A percentile compares a stretch with the other conserved stretches of the same genome.
Evolutionary conservation across 2,888 invertebrate species (phyloP).

Genomic region (Biston betularia): DNA sequence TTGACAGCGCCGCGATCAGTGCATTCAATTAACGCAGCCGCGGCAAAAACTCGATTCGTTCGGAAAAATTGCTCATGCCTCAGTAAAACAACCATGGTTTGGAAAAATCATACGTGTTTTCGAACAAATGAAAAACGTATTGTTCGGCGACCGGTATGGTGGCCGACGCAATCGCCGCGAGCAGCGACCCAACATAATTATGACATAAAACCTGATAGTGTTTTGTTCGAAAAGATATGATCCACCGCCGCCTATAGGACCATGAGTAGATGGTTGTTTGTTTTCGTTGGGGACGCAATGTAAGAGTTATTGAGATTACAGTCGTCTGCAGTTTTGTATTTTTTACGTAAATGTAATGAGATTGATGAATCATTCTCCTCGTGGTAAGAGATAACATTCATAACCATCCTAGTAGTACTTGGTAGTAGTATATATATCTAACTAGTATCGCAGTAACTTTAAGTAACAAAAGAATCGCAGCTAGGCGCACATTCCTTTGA

Average conservation of each 20-base stretch:
- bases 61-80: slow-evolving; percentile 19
- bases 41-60: slow-evolving; percentile 54
- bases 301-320: slow-evolving; percentile 30
- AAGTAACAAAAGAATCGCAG: no score
- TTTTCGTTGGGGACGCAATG: slow-evolving; percentile 30
- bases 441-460: no score
- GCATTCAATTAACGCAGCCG: slow-evolving; percentile 77
- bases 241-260: slow-evolving; percentile 32
- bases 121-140: slow-evolving; percentile 60
- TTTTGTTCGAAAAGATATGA: slow-evolving; percentile 55
- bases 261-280: slow-evolving; percentile 31
- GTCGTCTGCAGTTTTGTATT: neutral
- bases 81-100: slow-evolving; percentile 38
- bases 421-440: no score
- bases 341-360: neutral
- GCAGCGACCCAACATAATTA: slow-evolving; percentile 56
- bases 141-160: slow-evolving; percentile 42
- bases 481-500: no score
- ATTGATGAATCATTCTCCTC: no score
- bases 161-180: slow-evolving; percentile 40
- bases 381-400: no score
- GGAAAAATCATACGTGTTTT: slow-evolving; percentile 67
- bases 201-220: slow-evolving; percentile 63
- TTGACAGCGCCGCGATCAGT: slow-evolving; percentile 68
- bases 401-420: no score